Base-by-base conservation (phyloP, 2,888 invertebrate genomes). In the Luperina testacea region DNA sequence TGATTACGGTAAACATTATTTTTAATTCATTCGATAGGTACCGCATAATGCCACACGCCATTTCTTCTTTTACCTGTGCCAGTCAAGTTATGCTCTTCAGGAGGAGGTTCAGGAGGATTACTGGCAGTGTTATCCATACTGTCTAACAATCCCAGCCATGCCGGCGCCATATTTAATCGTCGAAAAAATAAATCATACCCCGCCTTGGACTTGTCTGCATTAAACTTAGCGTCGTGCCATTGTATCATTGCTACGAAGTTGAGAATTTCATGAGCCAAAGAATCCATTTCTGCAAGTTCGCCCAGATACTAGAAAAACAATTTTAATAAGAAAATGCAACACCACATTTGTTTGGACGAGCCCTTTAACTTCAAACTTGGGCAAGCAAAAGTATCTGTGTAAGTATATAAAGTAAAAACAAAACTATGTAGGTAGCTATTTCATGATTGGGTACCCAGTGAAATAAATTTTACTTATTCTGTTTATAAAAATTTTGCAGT, bases 201-300 rank as follows among this genome's bases (percentile, higher is more conserved):
- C 3, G 3, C 8, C 8, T 0, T 38, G 8, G 17, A 38, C n/a
- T 48, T 74, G 24, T 76, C 70, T 11, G 20, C 13, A 13, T 82
- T 11, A n/a, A 6, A 2, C 20, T 63, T 70, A 2, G 75, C 53
- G 1, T 81, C n/a, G 20, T 69, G 72, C 7, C 75, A 0, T 42
- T 75, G 42, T 15, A 87, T 70, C 79, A 80, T 81, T 17, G 42
- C 5, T 57, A 42, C 61, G 4, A 81, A 71, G 63, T 81, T 69
- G 1, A 67, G 20, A 51, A 84, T 71, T 9, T 86, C 85, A 53
- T 73, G 86, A 42, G 24, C 59, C 42, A 85, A 53, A 65, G 1
- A 2, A 59, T 77, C 83, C 38, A 75, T 42, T 65, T 78, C 71
- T 48, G 27, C 17, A 13, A 88, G 0, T 69, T 42, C 38, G 0